Percentiles rank a stretch among this genome's conserved stretches.
These are phyloP conservation scores for Aplocera efformata DNA, from an alignment of 2,888 invertebrate genomes.

Conservation along the genomic window DNA sequence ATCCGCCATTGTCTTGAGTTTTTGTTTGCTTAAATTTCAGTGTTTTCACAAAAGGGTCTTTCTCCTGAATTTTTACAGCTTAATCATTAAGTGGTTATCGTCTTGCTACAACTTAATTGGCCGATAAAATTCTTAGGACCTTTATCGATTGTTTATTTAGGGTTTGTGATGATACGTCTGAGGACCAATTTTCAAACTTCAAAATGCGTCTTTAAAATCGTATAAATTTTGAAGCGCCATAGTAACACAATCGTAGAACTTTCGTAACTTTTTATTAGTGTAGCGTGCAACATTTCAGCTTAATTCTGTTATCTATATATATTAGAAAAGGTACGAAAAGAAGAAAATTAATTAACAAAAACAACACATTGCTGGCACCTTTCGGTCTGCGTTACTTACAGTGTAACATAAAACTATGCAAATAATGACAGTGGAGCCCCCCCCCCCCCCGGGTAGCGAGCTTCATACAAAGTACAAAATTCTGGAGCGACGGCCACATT, in stretches of 20 bases:
- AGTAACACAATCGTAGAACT: background rate
- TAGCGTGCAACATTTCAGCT: too few relatives aligned
- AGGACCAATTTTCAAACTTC: too few relatives aligned
- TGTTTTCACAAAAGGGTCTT: slow-evolving; percentile 13
- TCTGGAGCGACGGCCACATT: slow-evolving; percentile 5
- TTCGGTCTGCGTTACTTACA: too few relatives aligned
- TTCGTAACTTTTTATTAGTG: too few relatives aligned
- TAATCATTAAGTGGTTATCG: background rate
- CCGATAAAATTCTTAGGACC: slow-evolving; percentile 1
- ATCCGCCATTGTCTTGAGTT: slow-evolving; percentile 17
- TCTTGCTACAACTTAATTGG: slow-evolving; percentile 14
- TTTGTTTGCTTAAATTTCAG: slow-evolving; percentile 12
- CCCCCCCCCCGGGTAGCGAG: background rate
- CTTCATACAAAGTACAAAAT: slow-evolving; percentile 1
- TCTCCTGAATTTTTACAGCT: slow-evolving; percentile 7
- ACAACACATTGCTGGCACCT: too few relatives aligned
- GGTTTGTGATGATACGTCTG: too few relatives aligned
- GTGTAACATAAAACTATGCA: background rate
- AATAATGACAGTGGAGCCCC: background rate
- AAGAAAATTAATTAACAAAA: too few relatives aligned
- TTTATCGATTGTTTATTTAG: too few relatives aligned
- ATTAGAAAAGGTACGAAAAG: too few relatives aligned
- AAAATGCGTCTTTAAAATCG: too few relatives aligned
- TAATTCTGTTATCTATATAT: too few relatives aligned
- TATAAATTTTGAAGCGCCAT: background rate